These are phyloP conservation scores for Myathropa florea DNA, from an alignment of 2,888 invertebrate genomes.

Conservation along the genomic window DNA sequence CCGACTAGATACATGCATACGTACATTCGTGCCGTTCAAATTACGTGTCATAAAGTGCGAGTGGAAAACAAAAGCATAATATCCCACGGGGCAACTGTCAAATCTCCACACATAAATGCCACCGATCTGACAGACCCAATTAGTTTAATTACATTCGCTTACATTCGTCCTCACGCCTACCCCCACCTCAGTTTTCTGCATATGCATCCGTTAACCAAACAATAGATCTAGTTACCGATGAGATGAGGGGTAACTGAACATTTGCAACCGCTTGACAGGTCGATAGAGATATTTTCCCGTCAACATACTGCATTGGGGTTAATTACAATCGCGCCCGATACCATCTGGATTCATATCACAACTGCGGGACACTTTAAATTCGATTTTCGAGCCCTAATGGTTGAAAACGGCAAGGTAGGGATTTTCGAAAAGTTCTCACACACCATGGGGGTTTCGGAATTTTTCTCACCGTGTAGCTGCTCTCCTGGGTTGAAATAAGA, in stretches of 20 bases:
- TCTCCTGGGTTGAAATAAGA: not conserved
- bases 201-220: slow-evolving; percentile 55
- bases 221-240: slow-evolving; percentile 23
- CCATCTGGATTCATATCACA: slow-evolving; percentile 33
- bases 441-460: not conserved
- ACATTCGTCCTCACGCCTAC: slow-evolving; percentile 22
- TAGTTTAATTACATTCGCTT: slow-evolving; percentile 65
- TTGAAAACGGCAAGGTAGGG: slow-evolving; percentile 7
- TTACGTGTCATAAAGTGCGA: slow-evolving; percentile 47
- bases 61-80: slow-evolving; percentile 30
- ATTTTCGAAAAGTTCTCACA: slow-evolving; percentile 11
- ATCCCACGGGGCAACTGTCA: slow-evolving; percentile 42
- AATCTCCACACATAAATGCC: slow-evolving; percentile 37
- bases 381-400: slow-evolving; percentile 3
- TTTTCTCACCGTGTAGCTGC: not conserved
- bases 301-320: slow-evolving; percentile 52
- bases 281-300: slow-evolving; percentile 45
- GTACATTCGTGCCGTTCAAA: slow-evolving; percentile 30
- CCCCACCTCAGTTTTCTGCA: slow-evolving; percentile 31
- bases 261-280: slow-evolving; percentile 36
- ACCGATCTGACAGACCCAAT: slow-evolving; percentile 61
- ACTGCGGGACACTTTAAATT: not conserved
- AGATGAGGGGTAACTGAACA: not conserved
- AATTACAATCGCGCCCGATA: slow-evolving; percentile 37
- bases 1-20: slow-evolving; percentile 15